A percentile compares a stretch with the other conserved stretches of the same genome.
These are phyloP conservation scores for Sorex araneus DNA, from an alignment of 2,113 vertebrate genomes.

Conservation along the genomic window DNA sequence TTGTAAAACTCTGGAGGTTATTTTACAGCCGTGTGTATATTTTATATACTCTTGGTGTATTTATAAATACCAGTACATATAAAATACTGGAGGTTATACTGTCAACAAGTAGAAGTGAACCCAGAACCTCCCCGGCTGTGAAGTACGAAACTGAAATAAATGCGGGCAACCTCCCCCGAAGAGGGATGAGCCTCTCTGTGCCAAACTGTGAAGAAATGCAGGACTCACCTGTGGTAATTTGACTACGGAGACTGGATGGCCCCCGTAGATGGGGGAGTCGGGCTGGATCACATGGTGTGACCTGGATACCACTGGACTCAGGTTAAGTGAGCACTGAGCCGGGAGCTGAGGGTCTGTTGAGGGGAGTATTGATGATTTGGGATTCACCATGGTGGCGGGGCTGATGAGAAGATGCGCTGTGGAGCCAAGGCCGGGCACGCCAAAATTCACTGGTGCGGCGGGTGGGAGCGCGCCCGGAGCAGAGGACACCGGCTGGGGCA, in stretches of 20 bases:
- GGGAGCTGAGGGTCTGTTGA: conserved; percentile 79
- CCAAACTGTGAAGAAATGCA: not conserved
- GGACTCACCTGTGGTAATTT: conserved; percentile 89
- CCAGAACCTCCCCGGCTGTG: not conserved
- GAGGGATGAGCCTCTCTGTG: fast-evolving
- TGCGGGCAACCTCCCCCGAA: not conserved
- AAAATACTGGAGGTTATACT: too few species aligned
- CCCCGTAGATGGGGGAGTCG: conserved; percentile 84
- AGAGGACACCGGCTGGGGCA: conserved; percentile 75
- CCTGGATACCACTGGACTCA: conserved; percentile 85
- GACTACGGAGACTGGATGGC: conserved; percentile 80
- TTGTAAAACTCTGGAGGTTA: too few species aligned
- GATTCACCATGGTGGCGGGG: conserved; percentile 81
- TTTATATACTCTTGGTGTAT: too few species aligned
- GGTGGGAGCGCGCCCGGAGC: conserved; percentile 80
- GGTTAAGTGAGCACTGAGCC: conserved; percentile 64
- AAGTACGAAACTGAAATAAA: not conserved
- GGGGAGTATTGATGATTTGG: conserved; percentile 71
- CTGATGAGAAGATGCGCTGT: conserved; percentile 89
- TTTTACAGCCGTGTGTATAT: too few species aligned
- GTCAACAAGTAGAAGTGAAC: not conserved
- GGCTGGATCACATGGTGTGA: conserved; percentile 76
- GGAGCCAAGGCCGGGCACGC: conserved; percentile 88
- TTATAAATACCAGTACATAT: too few species aligned
- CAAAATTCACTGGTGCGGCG: conserved; percentile 86